A percentile compares a stretch with the other conserved stretches of the same genome.
Evolutionary conservation across 2,113 vertebrate species (phyloP).

Genomic region (Lichenostomus cassidix): DNA sequence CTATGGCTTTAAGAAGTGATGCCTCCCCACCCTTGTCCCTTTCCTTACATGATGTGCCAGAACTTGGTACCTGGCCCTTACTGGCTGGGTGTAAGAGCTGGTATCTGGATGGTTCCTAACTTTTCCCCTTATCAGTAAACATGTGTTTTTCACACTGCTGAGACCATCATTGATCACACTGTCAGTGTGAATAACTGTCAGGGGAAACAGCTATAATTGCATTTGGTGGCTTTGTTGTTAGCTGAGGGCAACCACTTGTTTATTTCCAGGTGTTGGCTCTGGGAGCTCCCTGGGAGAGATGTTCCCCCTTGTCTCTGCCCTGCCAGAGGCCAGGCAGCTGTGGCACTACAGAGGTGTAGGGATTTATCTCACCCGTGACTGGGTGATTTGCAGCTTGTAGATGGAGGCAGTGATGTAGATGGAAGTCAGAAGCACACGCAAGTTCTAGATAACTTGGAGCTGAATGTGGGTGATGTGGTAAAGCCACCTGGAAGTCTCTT

Average conservation of each 20-base stretch:
- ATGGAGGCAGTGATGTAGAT: neutral
- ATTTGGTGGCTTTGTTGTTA: neutral
- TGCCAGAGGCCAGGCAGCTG: neutral
- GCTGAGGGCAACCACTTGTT: neutral
- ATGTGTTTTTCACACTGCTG: neutral
- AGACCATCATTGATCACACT: neutral
- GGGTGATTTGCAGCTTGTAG: fast-evolving
- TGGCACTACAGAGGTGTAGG: neutral
- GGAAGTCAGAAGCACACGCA: neutral
- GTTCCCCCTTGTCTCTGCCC: neutral
- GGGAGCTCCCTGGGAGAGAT: neutral
- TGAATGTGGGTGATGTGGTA: neutral
- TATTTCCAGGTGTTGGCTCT: neutral
- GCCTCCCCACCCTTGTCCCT: fast-evolving
- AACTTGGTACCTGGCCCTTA: neutral
- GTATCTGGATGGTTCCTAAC: neutral
- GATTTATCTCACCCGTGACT: neutral
- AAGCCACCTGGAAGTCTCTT: neutral
- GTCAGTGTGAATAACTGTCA: neutral
- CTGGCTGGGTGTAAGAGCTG: neutral
- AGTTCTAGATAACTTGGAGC: neutral
- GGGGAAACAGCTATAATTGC: neutral
- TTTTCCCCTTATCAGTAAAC: neutral
- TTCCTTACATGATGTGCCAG: neutral
- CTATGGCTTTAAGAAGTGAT: neutral